Conservation (phyloP, 2,113 vertebrate species). For the Rhinolophus sinicus region DNA sequence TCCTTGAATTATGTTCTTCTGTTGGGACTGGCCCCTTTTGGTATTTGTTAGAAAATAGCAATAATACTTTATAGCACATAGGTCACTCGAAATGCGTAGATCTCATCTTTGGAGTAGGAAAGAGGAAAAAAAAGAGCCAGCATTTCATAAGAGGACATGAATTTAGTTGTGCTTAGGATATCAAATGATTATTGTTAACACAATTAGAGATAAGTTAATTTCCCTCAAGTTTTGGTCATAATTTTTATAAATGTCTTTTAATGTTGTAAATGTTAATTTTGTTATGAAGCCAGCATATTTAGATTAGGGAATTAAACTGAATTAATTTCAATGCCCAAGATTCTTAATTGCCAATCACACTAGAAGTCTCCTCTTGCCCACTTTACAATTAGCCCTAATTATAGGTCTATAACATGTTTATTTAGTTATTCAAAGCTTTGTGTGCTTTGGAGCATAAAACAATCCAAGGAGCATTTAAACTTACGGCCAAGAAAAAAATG, state of each 20-base stretch:
- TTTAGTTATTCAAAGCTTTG: conserved; percentile 84
- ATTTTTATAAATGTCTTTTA: conserved; percentile 85
- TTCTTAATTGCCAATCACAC: conserved; percentile 84
- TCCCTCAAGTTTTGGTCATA: conserved; percentile 82
- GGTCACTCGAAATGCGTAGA: background rate
- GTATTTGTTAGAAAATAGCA: background rate
- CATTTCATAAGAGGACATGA: background rate
- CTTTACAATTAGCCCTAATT: conserved; percentile 87
- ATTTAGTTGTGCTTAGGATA: conserved; percentile 59
- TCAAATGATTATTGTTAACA: conserved; percentile 75
- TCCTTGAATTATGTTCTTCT: background rate
- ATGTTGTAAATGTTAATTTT: conserved; percentile 82
- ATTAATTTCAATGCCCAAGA: conserved; percentile 83
- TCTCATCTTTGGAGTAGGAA: background rate
- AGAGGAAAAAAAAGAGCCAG: background rate
- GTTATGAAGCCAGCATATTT: conserved; percentile 81
- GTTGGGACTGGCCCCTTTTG: accelerated
- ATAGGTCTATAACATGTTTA: conserved; percentile 86
- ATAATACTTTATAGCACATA: background rate
- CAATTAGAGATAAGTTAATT: conserved; percentile 80
- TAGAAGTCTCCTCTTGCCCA: conserved; percentile 78
- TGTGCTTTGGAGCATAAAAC: conserved; percentile 81
- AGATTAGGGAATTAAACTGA: conserved; percentile 84
- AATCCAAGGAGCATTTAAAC: conserved; percentile 80
- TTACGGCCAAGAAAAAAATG: conserved; percentile 75